Conservation (phyloP, 2,888 invertebrate species). For the Melolontha melolontha region DNA sequence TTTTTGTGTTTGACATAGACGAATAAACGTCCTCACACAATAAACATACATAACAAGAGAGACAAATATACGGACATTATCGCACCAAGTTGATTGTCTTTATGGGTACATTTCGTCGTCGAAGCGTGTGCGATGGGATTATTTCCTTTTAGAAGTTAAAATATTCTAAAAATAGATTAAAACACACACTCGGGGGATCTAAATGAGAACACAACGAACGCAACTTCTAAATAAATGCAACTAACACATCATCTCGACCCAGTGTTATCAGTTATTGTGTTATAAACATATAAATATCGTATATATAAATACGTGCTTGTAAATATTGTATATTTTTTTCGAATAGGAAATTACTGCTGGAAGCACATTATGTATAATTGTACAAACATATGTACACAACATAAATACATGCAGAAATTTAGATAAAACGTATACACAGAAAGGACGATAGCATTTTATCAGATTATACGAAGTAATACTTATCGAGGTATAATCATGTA, state of each 20-base stretch:
- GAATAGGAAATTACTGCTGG: neutral
- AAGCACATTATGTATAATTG: no score
- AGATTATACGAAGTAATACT: constrained; percentile 17
- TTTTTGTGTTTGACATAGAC: constrained; percentile 3
- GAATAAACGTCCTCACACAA: neutral
- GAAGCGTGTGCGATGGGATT: constrained; percentile 22
- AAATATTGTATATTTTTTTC: neutral
- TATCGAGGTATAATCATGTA: constrained; percentile 6
- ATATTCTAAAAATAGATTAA: constrained; percentile 40
- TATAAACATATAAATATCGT: constrained; percentile 5
- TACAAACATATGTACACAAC: neutral
- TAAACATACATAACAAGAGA: neutral
- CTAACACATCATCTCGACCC: constrained; percentile 7
- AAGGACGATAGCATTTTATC: constrained; percentile 22
- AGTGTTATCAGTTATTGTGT: constrained; percentile 8
- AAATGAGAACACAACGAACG: constrained; percentile 33
- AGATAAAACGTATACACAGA: constrained; percentile 16
- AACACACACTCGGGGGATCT: constrained; percentile 38
- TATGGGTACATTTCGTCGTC: constrained; percentile 1
- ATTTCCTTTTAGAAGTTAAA: constrained; percentile 43
- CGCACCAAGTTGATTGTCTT: constrained; percentile 3
- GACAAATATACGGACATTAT: constrained; percentile 1
- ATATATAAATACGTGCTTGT: constrained; percentile 3
- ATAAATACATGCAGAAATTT: constrained; percentile 10
- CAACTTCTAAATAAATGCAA: constrained; percentile 23